phyloP scores from a whole-genome alignment of 2,113 vertebrate species.

The Halichoeres trimaculatus region DNA sequence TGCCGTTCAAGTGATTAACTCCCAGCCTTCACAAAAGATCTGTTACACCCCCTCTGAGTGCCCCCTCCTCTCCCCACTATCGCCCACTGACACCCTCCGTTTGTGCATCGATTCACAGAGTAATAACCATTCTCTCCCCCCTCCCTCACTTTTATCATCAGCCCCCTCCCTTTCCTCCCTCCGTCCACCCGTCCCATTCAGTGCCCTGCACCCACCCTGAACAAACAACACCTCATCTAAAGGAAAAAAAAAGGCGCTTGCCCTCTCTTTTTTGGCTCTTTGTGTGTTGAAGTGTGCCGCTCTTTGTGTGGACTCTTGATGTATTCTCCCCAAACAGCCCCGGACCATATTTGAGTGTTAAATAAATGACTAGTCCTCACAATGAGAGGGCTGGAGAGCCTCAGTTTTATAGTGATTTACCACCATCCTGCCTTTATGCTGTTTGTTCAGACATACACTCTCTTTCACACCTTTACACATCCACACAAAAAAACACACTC shows the following conservation, averaged over 20 bases:
- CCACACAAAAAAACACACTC: conserved; percentile 36
- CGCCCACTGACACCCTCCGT: conserved; percentile 56
- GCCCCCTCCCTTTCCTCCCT: conserved; percentile 54
- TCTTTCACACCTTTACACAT: conserved; percentile 34
- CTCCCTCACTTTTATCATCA: conserved; percentile 43
- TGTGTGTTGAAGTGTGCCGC: conserved; percentile 79
- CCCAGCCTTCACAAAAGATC: conserved; percentile 77
- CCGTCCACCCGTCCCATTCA: conserved; percentile 59
- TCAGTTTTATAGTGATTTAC: conserved; percentile 72
- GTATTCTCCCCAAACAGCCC: conserved; percentile 70
- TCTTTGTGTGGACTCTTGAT: conserved; percentile 79
- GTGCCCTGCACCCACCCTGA: conserved; percentile 79
- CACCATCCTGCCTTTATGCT: conserved; percentile 37
- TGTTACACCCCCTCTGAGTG: conserved; percentile 49
- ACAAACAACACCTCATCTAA: conserved; percentile 74
- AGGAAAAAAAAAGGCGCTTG: conserved; percentile 57
- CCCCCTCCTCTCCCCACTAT: conserved; percentile 49
- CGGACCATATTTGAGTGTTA: conserved; percentile 78
- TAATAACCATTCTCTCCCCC: conserved; percentile 69
- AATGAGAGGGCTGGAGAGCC: conserved; percentile 65
- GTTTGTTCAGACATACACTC: conserved; percentile 48
- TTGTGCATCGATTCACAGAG: conserved; percentile 74
- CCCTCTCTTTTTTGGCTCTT: conserved; percentile 72
- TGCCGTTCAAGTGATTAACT: conserved; percentile 84
- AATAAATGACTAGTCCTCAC: conserved; percentile 77